A percentile compares a stretch with the other conserved stretches of the same genome.
phyloP scores from a whole-genome alignment of 2,888 invertebrate genomes.

The Priocnemis perturbator region DNA sequence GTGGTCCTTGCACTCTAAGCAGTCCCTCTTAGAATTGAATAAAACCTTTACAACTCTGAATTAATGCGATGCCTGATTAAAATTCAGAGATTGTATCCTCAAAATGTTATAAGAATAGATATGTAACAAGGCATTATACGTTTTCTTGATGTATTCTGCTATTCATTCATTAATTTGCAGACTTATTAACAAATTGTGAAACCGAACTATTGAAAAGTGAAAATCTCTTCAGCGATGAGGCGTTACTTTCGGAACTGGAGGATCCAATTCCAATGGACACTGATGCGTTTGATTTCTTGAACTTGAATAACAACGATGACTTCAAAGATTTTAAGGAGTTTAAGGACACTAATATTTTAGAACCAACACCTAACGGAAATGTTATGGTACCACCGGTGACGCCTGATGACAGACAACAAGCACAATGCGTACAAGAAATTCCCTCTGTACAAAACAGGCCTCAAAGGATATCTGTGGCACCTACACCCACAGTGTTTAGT shows the following conservation, averaged over 20 bases:
- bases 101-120: no score
- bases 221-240: conserved; percentile 77
- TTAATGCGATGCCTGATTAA: no score
- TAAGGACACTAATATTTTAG: conserved; percentile 53
- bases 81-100: no score
- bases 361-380: conserved; percentile 48
- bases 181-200: conserved; percentile 82
- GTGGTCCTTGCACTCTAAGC: no score
- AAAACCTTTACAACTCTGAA: no score
- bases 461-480: conserved; percentile 61
- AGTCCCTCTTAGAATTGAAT: no score
- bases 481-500: conserved; percentile 65
- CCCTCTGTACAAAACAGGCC: conserved; percentile 41
- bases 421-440: conserved; percentile 43
- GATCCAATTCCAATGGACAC: conserved; percentile 76
- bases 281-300: conserved; percentile 75
- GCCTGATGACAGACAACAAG: conserved; percentile 36
- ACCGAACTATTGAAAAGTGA: conserved; percentile 80
- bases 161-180: conserved; percentile 72
- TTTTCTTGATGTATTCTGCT: no score
- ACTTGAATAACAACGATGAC: conserved; percentile 58
- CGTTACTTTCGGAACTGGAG: conserved; percentile 76
- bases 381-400: conserved; percentile 46
- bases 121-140: no score
- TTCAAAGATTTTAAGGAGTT: conserved; percentile 54